These are phyloP conservation scores for Morelia viridis DNA, from an alignment of 2,797 vertebrate genomes.

Conservation along the genomic window DNA sequence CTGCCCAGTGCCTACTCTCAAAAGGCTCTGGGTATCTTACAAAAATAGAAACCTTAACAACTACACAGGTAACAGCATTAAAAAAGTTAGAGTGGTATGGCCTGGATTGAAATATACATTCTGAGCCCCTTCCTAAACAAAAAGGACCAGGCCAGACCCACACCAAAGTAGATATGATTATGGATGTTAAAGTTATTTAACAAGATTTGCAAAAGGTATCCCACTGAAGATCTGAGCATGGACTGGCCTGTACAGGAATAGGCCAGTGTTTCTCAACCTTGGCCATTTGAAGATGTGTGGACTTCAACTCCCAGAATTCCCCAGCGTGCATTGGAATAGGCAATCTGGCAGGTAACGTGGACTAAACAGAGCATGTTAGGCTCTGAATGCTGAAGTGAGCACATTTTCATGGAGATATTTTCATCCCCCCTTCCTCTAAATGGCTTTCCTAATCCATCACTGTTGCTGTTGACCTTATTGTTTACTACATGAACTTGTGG, in stretches of 20 bases:
- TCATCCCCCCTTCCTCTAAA: not conserved
- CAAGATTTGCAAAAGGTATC: not conserved
- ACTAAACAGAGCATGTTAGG: not conserved
- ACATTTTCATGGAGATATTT: not conserved
- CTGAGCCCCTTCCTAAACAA: not conserved
- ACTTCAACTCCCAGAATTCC: no score
- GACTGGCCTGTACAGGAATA: not conserved
- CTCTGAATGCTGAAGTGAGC: not conserved
- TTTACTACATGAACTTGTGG: not conserved
- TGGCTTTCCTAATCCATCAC: not conserved
- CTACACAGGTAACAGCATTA: not conserved
- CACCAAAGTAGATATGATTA: not conserved
- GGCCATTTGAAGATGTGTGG: no score
- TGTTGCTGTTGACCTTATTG: not conserved
- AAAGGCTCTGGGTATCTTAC: not conserved
- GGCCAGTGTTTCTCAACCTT: not conserved
- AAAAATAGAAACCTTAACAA: not conserved
- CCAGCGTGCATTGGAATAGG: not conserved
- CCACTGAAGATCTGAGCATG: not conserved
- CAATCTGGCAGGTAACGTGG: not conserved
- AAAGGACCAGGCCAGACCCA: not conserved
- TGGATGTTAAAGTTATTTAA: not conserved
- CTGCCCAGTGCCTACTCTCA: not conserved
- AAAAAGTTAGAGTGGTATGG: not conserved
- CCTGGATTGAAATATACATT: not conserved